phyloP scores from a whole-genome alignment of 1,140 invertebrate genomes.

The Calycopis cecrops region DNA sequence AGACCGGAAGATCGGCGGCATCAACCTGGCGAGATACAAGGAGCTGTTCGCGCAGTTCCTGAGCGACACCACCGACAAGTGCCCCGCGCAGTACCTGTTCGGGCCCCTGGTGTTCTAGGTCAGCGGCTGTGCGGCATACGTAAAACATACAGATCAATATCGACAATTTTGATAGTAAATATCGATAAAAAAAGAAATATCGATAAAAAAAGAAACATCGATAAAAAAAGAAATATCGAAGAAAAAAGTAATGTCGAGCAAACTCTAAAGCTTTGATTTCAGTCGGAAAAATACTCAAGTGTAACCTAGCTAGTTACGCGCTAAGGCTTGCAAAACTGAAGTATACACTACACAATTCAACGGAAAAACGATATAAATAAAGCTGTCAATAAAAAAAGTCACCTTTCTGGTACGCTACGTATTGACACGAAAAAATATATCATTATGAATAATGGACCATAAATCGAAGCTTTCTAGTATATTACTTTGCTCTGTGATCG shows the following conservation, averaged over 20 bases:
- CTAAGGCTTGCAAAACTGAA: no score
- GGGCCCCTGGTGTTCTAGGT: slow-evolving; percentile 78
- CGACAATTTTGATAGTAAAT: no score
- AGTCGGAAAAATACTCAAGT: not conserved
- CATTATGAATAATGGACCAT: no score
- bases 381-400: not conserved
- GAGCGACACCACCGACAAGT: slow-evolving; percentile 82
- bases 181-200: no score
- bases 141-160: no score
- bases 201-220: no score
- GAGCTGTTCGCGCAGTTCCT: slow-evolving; percentile 89
- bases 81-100: slow-evolving; percentile 85
- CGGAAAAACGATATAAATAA: not conserved
- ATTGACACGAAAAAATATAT: no score
- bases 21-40: slow-evolving; percentile 85
- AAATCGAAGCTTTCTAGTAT: no score
- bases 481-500: no score
- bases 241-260: not conserved
- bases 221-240: no score
- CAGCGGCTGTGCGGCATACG: not conserved
- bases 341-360: no score
- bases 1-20: slow-evolving; percentile 84
- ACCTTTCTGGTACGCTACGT: no score
- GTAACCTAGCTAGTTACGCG: not conserved
- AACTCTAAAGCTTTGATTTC: not conserved